Evolutionary conservation across 92 coral and sea anemone species (phyloP).

Genomic region (Epizoanthus scotinus): DNA sequence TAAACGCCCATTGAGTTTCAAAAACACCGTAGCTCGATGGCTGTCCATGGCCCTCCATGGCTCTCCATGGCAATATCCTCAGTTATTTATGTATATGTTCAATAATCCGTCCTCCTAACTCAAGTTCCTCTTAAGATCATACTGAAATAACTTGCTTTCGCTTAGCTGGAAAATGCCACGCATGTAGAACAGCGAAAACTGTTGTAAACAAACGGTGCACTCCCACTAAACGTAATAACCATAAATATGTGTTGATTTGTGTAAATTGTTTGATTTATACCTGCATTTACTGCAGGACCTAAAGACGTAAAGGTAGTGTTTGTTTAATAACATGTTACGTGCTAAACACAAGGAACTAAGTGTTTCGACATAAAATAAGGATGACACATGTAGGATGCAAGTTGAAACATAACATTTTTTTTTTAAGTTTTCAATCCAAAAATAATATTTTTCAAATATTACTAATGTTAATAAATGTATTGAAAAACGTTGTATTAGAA

Average conservation of each 20-base stretch:
- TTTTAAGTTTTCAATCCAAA: neutral
- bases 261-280: neutral
- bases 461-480: too few relatives aligned
- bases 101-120: neutral
- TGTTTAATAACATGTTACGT: too few relatives aligned
- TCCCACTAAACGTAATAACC: neutral
- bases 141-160: neutral
- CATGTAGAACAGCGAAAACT: slow-evolving; percentile 5
- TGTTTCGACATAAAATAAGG: neutral
- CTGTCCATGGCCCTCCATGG: neutral
- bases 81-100: neutral
- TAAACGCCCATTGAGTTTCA: neutral
- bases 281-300: too few relatives aligned
- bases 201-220: slow-evolving; percentile 33
- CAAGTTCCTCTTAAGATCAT: neutral
- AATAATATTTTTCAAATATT: neutral
- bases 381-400: neutral
- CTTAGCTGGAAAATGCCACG: neutral
- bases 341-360: too few relatives aligned
- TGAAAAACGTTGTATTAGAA: too few relatives aligned
- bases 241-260: neutral
- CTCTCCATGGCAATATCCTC: neutral
- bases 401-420: neutral
- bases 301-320: too few relatives aligned
- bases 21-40: neutral